Evolutionary conservation across 1,140 invertebrate species (phyloP).

Genomic region (Manduca sexta): DNA sequence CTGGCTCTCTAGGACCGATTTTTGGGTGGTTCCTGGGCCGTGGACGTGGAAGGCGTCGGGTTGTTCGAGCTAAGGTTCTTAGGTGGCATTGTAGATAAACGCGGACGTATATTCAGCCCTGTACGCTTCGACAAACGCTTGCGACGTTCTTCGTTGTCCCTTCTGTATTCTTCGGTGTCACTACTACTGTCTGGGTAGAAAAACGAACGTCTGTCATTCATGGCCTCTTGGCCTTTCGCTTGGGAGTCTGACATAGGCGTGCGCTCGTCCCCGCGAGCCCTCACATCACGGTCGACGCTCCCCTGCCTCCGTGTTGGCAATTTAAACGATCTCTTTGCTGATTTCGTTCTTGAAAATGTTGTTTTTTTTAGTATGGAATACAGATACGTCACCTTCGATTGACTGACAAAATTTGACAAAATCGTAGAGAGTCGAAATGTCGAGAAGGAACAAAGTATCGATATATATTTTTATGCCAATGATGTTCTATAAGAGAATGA

Average conservation of each 20-base stretch:
- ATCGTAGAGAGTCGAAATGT: no score
- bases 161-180: constrained; percentile 59
- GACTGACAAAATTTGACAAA: background rate
- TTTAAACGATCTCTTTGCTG: constrained; percentile 2
- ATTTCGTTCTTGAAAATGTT: constrained; percentile 8
- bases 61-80: constrained; percentile 41
- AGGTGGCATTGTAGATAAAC: constrained; percentile 40
- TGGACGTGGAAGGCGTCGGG: constrained; percentile 49
- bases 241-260: constrained; percentile 59
- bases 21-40: constrained; percentile 44
- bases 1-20: constrained; percentile 45
- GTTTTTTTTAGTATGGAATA: constrained; percentile 1
- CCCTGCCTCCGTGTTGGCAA: constrained; percentile 13
- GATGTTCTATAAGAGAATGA: no score
- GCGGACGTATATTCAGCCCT: constrained; percentile 30
- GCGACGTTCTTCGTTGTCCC: constrained; percentile 51
- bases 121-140: constrained; percentile 60
- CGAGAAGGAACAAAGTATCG: no score
- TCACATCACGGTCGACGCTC: constrained; percentile 53
- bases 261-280: constrained; percentile 46
- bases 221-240: constrained; percentile 53
- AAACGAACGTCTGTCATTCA: constrained; percentile 54
- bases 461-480: no score
- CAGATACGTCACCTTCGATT: constrained; percentile 1
- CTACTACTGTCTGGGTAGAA: constrained; percentile 63